Conservation (phyloP, 2,797 vertebrate genomes). For the Chrosomus eos region DNA sequence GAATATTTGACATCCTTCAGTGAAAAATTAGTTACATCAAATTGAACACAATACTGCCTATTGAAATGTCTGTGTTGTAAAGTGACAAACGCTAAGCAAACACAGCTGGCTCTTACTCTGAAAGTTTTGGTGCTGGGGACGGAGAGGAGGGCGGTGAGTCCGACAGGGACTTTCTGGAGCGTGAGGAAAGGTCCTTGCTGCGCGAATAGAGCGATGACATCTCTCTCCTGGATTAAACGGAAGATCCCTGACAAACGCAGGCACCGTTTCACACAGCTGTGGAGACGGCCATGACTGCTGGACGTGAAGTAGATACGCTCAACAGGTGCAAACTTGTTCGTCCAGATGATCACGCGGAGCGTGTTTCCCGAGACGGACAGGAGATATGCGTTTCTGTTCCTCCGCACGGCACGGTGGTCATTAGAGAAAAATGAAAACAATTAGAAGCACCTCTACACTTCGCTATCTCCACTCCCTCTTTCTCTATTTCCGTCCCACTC, state of each 20-base stretch:
- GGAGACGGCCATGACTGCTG: conserved; percentile 66
- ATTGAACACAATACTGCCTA: neutral
- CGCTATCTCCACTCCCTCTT: conserved; percentile 45
- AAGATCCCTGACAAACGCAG: conserved; percentile 20
- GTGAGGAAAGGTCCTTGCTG: conserved; percentile 87
- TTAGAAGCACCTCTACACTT: conserved; percentile 44
- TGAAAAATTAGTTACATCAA: neutral
- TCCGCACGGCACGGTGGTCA: conserved; percentile 57
- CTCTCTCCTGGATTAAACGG: conserved; percentile 49
- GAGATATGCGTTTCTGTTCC: conserved; percentile 31
- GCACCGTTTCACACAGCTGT: conserved; percentile 61
- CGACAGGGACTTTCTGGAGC: conserved; percentile 89
- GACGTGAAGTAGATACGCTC: conserved; percentile 58
- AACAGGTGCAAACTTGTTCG: conserved; percentile 62
- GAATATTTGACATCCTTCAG: neutral
- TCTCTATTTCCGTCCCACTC: conserved; percentile 44
- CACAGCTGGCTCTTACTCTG: conserved; percentile 85
- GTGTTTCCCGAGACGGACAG: conserved; percentile 19
- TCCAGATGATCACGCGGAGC: neutral
- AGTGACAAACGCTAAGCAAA: conserved; percentile 17
- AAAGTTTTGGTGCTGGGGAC: conserved; percentile 90
- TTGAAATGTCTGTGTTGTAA: neutral
- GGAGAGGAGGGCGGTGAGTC: conserved; percentile 93
- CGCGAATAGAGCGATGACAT: conserved; percentile 92
- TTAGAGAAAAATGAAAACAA: conserved; percentile 64